Base-by-base conservation (phyloP, 2,888 invertebrate genomes). In the Boloria euphrosyne region DNA sequence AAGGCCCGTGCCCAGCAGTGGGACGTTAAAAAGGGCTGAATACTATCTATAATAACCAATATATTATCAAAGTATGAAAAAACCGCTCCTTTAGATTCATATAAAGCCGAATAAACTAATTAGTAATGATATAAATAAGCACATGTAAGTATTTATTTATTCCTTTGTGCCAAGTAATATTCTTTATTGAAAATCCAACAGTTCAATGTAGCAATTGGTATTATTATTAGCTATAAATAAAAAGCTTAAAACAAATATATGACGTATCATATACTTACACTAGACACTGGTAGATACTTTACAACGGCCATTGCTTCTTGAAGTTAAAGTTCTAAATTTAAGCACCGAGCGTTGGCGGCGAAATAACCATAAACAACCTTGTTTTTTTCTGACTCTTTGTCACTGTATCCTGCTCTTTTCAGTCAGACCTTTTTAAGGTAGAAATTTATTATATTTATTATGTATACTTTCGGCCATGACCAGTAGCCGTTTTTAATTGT, bases 401-500 rank as follows among this genome's bases (percentile, higher is more conserved):
- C 82, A 73, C 80, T 75, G 82, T 86, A 91, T 91, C 91, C 90
- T 90, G 91, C 84, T 84, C 90, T 88, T 90, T 90, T 90, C 89
- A 90, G 83, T 81, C 86, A 81, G 78, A 81, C 83, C 91, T 92
- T 92, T 91, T 90, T 90, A 91, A 83, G 82, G 84, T 84, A 88
- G 86, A 90, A 86, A 91, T 92, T 92, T 91, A 91, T 91, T 87
- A 89, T 90, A 91, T 92, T 92, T 91, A 91, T 91, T 87, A 90
- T 90, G 84, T 90, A 86, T 85, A 85, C 86, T 86, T 87, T 90
- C 82, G 86, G 85, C 81, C 90, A 89, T 92, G 89, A 89, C 91
- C 91, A 87, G 91, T 92, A 92, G 91, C 92, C 78, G 86, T 75
- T 84, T 89, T 87, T 91, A 90, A 92, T 92, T 92, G 91, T 92